A percentile compares a stretch with the other conserved stretches of the same genome.
Conservation (phyloP, 2,797 vertebrate genomes). For the Discoglossus pictus region DNA sequence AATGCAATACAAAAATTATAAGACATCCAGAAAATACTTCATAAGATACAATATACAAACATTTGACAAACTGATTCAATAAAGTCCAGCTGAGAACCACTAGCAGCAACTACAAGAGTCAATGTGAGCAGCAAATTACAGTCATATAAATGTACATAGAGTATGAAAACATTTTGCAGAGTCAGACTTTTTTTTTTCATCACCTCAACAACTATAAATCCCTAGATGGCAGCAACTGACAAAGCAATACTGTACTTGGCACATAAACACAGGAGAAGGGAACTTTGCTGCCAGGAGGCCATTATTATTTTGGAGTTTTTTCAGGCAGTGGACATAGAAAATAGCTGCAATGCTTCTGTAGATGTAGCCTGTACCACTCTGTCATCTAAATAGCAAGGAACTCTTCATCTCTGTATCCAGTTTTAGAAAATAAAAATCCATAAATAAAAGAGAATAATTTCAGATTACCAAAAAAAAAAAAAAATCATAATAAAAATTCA, state of each 20-base stretch:
- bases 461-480: too few species aligned
- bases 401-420: too few species aligned
- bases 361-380: conserved; percentile 4
- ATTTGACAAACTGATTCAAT: conserved; percentile 20
- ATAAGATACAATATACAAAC: too few species aligned
- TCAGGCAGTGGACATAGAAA: conserved; percentile 28
- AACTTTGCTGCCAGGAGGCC: conserved; percentile 4
- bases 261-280: conserved; percentile 1
- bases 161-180: conserved; percentile 33
- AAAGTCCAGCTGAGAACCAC: conserved; percentile 1
- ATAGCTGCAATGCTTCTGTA: conserved; percentile 10
- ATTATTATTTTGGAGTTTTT: conserved; percentile 14
- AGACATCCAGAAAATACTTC: too few species aligned
- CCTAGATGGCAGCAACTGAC: conserved; percentile 43
- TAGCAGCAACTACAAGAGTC: too few species aligned
- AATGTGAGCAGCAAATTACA: conserved; percentile 15
- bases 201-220: conserved; percentile 38
- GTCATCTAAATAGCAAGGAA: too few species aligned
- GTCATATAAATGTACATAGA: not conserved
- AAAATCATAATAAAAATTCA: too few species aligned
- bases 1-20: too few species aligned
- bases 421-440: too few species aligned
- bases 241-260: conserved; percentile 39
- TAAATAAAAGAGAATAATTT: too few species aligned
- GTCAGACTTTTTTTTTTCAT: conserved; percentile 40